Evolutionary conservation across 2,113 vertebrate species (phyloP).

Genomic region (Siniperca chuatsi): DNA sequence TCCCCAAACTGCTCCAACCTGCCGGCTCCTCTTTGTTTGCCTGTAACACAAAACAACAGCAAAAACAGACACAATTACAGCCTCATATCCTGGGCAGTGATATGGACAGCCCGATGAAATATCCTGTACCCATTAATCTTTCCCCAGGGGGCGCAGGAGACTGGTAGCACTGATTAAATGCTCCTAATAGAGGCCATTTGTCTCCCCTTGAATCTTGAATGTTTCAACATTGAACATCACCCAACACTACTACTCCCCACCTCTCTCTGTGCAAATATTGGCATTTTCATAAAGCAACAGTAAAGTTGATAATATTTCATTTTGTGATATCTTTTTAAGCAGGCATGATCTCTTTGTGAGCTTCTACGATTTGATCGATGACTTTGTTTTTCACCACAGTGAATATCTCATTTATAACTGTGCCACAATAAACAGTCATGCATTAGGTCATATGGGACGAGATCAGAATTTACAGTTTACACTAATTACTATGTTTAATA

Average conservation of each 20-base stretch:
- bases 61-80: conserved; percentile 76
- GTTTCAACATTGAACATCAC: conserved; percentile 73
- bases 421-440: conserved; percentile 37
- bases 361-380: conserved; percentile 29
- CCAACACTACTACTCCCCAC: background rate
- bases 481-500: conserved; percentile 57
- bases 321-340: conserved; percentile 45
- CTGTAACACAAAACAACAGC: conserved; percentile 68
- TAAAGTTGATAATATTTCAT: conserved; percentile 51
- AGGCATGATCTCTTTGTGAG: conserved; percentile 31
- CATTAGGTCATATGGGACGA: conserved; percentile 13
- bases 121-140: conserved; percentile 85
- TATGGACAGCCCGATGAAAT: conserved; percentile 78
- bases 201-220: conserved; percentile 79
- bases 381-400: conserved; percentile 35
- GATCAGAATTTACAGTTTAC: conserved; percentile 43
- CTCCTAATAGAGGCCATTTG: conserved; percentile 86
- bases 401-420: conserved; percentile 37
- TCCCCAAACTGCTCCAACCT: conserved; percentile 47
- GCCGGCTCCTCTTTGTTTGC: conserved; percentile 53
- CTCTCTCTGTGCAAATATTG: conserved; percentile 52
- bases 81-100: conserved; percentile 77
- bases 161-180: conserved; percentile 86
- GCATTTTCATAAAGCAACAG: conserved; percentile 59
- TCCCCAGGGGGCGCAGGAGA: conserved; percentile 78